phyloP scores from a whole-genome alignment of 2,888 invertebrate species.

The Lasiommata megera region DNA sequence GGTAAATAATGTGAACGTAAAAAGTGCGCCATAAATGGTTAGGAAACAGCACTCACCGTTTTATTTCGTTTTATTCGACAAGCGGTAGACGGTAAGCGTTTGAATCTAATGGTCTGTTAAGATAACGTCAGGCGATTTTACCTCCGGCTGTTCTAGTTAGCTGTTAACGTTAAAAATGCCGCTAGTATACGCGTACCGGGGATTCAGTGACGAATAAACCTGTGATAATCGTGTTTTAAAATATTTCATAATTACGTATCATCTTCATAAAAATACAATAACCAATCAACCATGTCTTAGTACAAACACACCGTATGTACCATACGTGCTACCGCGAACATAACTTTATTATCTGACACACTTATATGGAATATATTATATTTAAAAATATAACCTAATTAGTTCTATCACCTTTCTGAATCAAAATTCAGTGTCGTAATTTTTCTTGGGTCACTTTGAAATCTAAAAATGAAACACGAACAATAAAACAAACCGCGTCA shows the following conservation, averaged over 20 bases:
- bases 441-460: too few species aligned
- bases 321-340: too few species aligned
- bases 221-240: background rate
- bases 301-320: too few species aligned
- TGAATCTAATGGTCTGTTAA: conserved; percentile 66
- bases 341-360: too few species aligned
- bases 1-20: conserved; percentile 51
- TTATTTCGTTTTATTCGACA: conserved; percentile 54
- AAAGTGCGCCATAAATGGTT: conserved; percentile 42
- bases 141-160: conserved; percentile 33
- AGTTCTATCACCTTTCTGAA: too few species aligned
- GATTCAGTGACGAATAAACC: background rate
- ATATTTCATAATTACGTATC: background rate
- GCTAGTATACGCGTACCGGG: conserved; percentile 8
- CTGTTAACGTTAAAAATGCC: conserved; percentile 30
- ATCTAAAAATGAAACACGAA: too few species aligned
- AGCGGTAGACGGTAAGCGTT: conserved; percentile 54
- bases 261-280: background rate
- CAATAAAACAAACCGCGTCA: too few species aligned
- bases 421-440: too few species aligned
- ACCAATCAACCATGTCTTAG: too few species aligned
- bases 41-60: conserved; percentile 45
- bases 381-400: too few species aligned
- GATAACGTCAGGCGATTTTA: conserved; percentile 56
- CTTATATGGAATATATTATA: too few species aligned